phyloP scores from a whole-genome alignment of 2,113 vertebrate genomes.

The Mus pahari region DNA sequence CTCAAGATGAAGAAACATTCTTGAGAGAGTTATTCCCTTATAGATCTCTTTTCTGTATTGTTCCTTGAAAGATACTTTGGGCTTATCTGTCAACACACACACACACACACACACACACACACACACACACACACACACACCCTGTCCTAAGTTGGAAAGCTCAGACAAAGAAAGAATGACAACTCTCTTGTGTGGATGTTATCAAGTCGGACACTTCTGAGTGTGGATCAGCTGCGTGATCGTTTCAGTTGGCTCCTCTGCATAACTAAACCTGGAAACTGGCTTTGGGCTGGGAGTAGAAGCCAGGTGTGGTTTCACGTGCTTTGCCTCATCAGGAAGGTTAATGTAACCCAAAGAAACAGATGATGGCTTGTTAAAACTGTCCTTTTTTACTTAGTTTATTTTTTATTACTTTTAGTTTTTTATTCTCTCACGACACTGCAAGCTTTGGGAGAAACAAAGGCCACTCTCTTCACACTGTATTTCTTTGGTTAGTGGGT shows the following conservation, averaged over 20 bases:
- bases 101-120: not conserved
- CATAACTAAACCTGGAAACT: not conserved
- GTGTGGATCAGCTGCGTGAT: not conserved
- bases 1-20: not conserved
- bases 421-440: not conserved
- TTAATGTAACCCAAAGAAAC: not conserved
- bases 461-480: no score
- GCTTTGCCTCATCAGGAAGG: not conserved
- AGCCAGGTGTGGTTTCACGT: not conserved
- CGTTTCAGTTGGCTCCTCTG: not conserved
- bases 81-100: not conserved
- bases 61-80: not conserved
- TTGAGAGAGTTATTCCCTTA: not conserved
- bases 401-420: not conserved
- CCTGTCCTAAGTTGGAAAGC: not conserved
- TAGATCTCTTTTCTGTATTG: not conserved
- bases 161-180: not conserved
- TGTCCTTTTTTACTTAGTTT: not conserved
- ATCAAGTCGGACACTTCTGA: not conserved
- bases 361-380: not conserved
- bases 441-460: conserved; percentile 1
- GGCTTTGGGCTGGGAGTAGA: not conserved
- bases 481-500: not conserved
- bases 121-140: not conserved
- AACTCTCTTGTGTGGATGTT: not conserved